These are phyloP conservation scores for Opisthocomus hoazin DNA, from an alignment of 2,113 vertebrate genomes.

Conservation along the genomic window DNA sequence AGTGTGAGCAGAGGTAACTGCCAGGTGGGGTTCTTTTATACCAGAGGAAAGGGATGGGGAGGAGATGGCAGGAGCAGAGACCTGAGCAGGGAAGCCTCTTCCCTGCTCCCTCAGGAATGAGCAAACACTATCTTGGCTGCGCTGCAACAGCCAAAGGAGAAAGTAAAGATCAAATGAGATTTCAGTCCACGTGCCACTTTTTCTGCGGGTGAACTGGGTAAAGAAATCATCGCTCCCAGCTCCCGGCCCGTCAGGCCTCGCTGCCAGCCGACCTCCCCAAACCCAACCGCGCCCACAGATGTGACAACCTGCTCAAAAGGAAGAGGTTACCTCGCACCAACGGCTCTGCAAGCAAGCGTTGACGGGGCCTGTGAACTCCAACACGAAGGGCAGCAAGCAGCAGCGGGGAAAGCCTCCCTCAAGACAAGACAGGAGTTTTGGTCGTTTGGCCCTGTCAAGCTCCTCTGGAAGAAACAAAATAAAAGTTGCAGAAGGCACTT, in stretches of 20 bases:
- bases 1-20: neutral
- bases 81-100: neutral
- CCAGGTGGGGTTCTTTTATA: neutral
- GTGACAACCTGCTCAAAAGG: neutral
- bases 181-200: neutral
- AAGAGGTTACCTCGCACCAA: slow-evolving; percentile 1
- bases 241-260: neutral
- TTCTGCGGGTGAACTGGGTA: neutral
- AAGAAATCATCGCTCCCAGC: neutral
- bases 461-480: neutral
- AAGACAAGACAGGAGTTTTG: neutral
- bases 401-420: neutral
- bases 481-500: neutral
- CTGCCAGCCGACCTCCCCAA: neutral
- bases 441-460: rapidly evolving
- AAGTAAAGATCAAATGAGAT: neutral
- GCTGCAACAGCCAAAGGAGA: neutral
- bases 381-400: neutral
- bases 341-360: neutral
- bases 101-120: neutral
- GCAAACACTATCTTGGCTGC: neutral
- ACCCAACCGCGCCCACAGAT: neutral
- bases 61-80: neutral
- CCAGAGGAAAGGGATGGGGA: neutral
- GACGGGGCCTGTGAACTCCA: neutral